These are phyloP conservation scores for Zeugodacus cucurbitae DNA, from an alignment of 1,140 invertebrate genomes.

Conservation along the genomic window DNA sequence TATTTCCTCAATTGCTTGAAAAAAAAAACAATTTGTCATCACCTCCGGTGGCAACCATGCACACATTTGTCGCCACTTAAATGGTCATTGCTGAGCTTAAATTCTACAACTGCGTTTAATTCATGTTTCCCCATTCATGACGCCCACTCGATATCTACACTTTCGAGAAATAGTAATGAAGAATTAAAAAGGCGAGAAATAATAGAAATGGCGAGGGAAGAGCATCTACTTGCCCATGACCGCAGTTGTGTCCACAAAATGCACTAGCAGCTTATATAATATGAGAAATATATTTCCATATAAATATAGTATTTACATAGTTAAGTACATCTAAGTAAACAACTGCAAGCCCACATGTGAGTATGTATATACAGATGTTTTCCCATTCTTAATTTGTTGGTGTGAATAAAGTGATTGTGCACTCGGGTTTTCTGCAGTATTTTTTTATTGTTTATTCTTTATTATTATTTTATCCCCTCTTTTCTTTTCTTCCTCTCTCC, in stretches of 20 bases:
- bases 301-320: too few species aligned
- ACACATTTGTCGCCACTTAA: not conserved
- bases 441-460: not conserved
- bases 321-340: not conserved
- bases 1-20: not conserved
- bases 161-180: not conserved
- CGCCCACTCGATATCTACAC: not conserved
- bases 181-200: not conserved
- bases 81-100: conserved; percentile 1
- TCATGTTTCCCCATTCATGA: not conserved
- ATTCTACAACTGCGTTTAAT: conserved; percentile 29
- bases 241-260: not conserved
- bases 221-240: not conserved
- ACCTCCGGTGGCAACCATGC: not conserved
- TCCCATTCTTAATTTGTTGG: not conserved
- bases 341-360: not conserved
- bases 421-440: not conserved
- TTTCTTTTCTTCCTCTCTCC: too few species aligned
- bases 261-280: too few species aligned
- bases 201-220: too few species aligned
- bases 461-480: not conserved
- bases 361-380: not conserved
- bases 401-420: not conserved
- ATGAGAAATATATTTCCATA: too few species aligned
- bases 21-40: not conserved